Evolutionary conservation across 2,888 invertebrate species (phyloP), one percentile per base, ranked within the genome.

Genomic region (Coenonympha glycerion): DNA sequence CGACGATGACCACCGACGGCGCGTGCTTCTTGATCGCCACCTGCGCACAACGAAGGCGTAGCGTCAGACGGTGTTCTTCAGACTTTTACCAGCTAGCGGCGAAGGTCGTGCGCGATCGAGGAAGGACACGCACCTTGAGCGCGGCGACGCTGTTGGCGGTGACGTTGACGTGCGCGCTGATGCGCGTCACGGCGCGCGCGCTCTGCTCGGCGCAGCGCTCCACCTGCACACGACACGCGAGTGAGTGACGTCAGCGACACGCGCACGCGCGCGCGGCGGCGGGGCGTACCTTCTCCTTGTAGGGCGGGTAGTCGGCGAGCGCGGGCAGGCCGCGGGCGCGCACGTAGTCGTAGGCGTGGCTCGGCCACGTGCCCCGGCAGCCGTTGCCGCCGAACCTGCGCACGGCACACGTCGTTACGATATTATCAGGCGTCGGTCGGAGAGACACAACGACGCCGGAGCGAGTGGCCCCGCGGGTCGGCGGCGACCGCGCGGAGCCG

Each of bases 281-380:
- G 6, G 6, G 24, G 24, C 24, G n/a, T n/a, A 80, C 79, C 66
- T 68, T 64, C 22, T 55, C 75, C 33, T 59, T 58, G 61, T 82
- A 83, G 3, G 70, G 53, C 4, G 75, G 62, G 58, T 81, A 85
- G 33, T 73, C 72, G 2, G 62, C 65, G 9, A 66, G 65, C 0
- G 80, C 74, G 0, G 77, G 76, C 33, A 81, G 61, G 0, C 84
- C 84, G 5, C 68, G 63, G 33, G 68, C 64, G 41, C 62, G 65
- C 19, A 80, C 62, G 66, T 85, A 84, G 50, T 73, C 66, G 65
- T 74, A 86, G 8, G 84, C 83, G 56, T 61, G 64, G 53, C 65
- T 67, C 11, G 84, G 85, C 85, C 85, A 85, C 19, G 84, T 79
- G 33, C 69, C 66, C 19, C 59, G 56, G 63, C 86, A 86, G 2